Base-by-base conservation (phyloP, 2,797 vertebrate genomes). In the Masticophis lateralis region DNA sequence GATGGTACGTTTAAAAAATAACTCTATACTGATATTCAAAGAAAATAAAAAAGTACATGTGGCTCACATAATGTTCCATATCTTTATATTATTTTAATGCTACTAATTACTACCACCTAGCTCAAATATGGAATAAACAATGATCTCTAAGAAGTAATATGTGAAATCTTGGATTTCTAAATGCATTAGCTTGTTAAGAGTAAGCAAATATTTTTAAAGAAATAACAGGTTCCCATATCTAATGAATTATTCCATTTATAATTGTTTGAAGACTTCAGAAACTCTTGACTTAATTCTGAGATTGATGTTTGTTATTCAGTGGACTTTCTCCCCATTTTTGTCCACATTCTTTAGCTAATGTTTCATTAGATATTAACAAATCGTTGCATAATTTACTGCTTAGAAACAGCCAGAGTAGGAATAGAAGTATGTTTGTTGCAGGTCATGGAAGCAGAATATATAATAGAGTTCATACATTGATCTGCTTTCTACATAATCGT, bases 381-480 rank as follows among this genome's bases (percentile, higher is more conserved):
- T 96, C 96, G 92, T 66, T 94, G 60, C 32, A 12, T 95, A 95
- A 96, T 95, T 88, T 96, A 74, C n/a, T 74, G n/a, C n/a, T 74
- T 37, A 74, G 66, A 37, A 20, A 74, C 16, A 37, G 66, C 16
- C 37, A 37, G 66, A 74, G 66, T 32, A 74, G 14, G 66, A 66
- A 37, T 60, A 32, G 59, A 95, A 93, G 95, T 92, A 91, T 94
- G 93, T 95, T 51, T 89, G 87, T 92, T 92, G 43, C 91, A 96
- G 91, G 14, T 74, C 66, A 92, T 95, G 94, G 94, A 94, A 94
- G 87, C 11, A 94, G 79, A 86, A 0, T 92, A 32, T 63, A 93
- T 95, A 74, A 87, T 91, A 83, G 86, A 92, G 79, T 87, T 96
- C 89, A 90, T 94, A 59, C 90, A 93, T 95, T 95, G 92, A 95